Base-by-base conservation (phyloP, 2,113 vertebrate species). In the Peromyscus leucopus region DNA sequence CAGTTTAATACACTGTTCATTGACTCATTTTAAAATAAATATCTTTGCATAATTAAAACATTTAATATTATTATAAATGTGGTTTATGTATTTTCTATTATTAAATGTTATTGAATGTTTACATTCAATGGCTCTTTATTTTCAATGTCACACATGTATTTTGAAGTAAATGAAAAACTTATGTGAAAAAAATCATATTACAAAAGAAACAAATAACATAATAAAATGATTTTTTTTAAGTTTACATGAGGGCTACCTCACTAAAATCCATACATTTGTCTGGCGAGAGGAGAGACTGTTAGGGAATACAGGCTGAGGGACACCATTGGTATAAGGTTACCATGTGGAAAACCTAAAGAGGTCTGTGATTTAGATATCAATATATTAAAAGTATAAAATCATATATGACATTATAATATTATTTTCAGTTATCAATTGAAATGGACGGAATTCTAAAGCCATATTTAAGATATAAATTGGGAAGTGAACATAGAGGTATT, bases 111-210 rank as follows among this genome's bases (percentile, higher is more conserved):
- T n/a, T 86, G 17, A 93, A 67, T 59, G 1, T 80, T 36, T 71
- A 6, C 15, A 71, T 71, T 33, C 9, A 93, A 96, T n/a, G 2
- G 1, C 1, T 85, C 12, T 61, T 91, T 90, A 42, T 78, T 88
- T 79, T 79, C 69, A 83, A 72, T 90, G 15, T 0, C 36, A 71
- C 22, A 16, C 3, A 67, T 46, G 80, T 83, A 75, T n/a, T 94
- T 89, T 90, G 83, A 94, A 22, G 31, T 92, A 76, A 96, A 85
- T 6, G 24, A 19, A 78, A 22, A 74, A 86, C 75, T 65, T 82
- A 7, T 76, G 7, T 46, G 31, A 21, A 71, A 84, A 84, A 88
- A 21, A 79, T 13, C 7, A 78, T 28, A 72, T 72, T 69, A 46
- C 17, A 94, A 39, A 89, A 63, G 9, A 51, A 5, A 85, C 72